Evolutionary conservation across 2,797 vertebrate species (phyloP), one percentile per base, ranked within the genome.

Genomic region (Nannoperca obscura): DNA sequence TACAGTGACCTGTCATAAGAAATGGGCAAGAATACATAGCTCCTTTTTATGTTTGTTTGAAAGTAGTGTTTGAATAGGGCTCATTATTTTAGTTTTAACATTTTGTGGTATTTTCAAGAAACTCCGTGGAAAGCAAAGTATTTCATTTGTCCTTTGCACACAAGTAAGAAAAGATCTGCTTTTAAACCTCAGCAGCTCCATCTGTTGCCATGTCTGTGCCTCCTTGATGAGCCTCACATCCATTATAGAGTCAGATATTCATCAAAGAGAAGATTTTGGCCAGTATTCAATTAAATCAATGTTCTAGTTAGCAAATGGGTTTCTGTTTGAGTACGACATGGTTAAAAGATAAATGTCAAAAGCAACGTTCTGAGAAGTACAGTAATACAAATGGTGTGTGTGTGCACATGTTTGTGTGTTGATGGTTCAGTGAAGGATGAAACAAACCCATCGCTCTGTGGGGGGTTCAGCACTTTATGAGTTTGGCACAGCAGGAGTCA

Each of bases 401-500:
- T 62, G 27, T 62, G 32, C 7, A 20, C 32, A 24, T 63, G 49
- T 44, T 40, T 60, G 52, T 60, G 24, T 62, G 68, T 64, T 47
- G 62, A 30, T 72, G 46, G 22, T 63, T 54, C 32, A 24, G 57
- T 64, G 79, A 54, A 57, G 73, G 76, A 76, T 76, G 76, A 83
- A 79, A 85, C 66, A 74, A 74, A 54, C 14, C 67, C 30, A 1
- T 9, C 0, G 50, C 78, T 62, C 85, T 27, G 80, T 42, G 66
- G 58, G 58, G 83, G 63, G 60, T 72, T 85, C 34, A 24, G 62
- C 57, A 71, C 30, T 64, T 60, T 74, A 36, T 47, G 70, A 76
- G 67, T 80, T 70, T 52, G 73, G 13, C 82, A 22, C 82, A 74
- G 86, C 38, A 12, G 78, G 78, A 86, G 57, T 79, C 61, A 38